phyloP scores from a whole-genome alignment of 37 sponge, comb jelly and placozoan genomes.

The Lycopodina hypogea region DNA sequence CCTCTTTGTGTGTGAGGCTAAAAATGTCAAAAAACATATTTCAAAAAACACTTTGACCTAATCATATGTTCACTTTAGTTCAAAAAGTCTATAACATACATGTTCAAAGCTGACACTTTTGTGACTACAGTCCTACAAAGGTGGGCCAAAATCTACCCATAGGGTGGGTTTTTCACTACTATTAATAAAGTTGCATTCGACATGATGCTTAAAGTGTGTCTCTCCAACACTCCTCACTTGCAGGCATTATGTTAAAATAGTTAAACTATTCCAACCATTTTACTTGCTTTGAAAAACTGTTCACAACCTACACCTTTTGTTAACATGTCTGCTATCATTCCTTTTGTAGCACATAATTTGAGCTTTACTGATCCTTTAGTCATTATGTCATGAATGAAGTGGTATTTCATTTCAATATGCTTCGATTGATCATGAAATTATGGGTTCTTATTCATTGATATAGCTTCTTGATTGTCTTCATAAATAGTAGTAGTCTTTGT shows the following conservation, averaged over 20 bases:
- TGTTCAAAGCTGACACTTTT: too few relatives aligned
- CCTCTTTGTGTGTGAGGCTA: too few relatives aligned
- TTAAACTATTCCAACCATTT: constrained; percentile 28
- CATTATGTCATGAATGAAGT: constrained; percentile 43
- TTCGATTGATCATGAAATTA: constrained; percentile 49
- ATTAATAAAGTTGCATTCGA: too few relatives aligned
- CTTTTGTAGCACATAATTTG: constrained; percentile 42
- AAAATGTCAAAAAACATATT: too few relatives aligned
- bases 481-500: constrained; percentile 6
- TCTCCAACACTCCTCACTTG: constrained; percentile 50
- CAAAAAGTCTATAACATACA: too few relatives aligned
- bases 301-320: constrained; percentile 37
- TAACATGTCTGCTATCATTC: constrained; percentile 55
- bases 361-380: constrained; percentile 22
- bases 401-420: constrained; percentile 51
- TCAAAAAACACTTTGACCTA: too few relatives aligned
- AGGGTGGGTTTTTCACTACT: too few relatives aligned
- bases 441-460: constrained; percentile 27
- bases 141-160: too few relatives aligned
- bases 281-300: constrained; percentile 21
- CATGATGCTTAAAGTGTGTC: too few relatives aligned
- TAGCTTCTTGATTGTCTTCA: constrained; percentile 50
- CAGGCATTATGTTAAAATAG: not conserved
- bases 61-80: too few relatives aligned
- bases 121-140: too few relatives aligned